Evolutionary conservation across 2,113 vertebrate species (phyloP).

Genomic region (Recurvirostra avosetta): DNA sequence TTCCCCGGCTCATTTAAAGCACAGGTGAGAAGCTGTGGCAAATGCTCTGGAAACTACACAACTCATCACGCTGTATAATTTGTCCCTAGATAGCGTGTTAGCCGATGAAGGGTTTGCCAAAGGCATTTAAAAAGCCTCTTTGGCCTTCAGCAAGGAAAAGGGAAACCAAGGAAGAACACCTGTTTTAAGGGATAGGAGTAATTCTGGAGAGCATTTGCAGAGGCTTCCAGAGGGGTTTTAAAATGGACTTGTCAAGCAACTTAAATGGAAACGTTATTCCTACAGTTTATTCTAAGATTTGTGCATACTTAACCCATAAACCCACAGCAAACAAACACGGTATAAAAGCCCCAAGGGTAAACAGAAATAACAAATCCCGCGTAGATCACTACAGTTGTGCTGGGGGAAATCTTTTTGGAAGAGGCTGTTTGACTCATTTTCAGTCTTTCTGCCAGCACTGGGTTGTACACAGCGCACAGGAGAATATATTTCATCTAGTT

Average conservation of each 20-base stretch:
- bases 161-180: background rate
- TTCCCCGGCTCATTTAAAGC: background rate
- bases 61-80: background rate
- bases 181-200: background rate
- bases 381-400: rapidly evolving
- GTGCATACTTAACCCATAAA: background rate
- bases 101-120: background rate
- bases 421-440: background rate
- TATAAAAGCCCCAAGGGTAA: background rate
- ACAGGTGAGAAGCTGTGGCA: slow-evolving; percentile 11
- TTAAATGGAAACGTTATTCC: background rate
- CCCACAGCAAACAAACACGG: background rate
- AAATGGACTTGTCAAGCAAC: background rate
- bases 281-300: background rate
- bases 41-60: background rate
- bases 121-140: background rate
- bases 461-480: background rate
- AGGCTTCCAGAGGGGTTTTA: slow-evolving; percentile 1
- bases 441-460: background rate
- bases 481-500: background rate
- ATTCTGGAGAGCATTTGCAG: background rate
- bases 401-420: background rate
- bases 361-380: background rate
- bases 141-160: background rate
- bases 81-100: background rate